Conservation (phyloP, 1,140 invertebrate species). For the Drosophila saltans region DNA sequence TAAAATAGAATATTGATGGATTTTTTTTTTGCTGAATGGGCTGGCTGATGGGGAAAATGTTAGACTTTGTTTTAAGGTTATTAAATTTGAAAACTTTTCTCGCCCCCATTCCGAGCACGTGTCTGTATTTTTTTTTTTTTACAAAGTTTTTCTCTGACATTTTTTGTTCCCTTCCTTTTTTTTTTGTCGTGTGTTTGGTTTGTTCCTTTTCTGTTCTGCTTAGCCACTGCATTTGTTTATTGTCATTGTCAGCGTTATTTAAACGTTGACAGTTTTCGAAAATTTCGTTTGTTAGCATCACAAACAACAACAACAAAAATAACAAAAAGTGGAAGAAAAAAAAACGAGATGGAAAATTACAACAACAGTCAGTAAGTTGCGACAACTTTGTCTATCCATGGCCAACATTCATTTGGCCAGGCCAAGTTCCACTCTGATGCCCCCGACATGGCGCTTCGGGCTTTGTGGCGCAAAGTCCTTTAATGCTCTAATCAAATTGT, state of each 20-base stretch:
- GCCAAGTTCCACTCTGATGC: slow-evolving; percentile 33
- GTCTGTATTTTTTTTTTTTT: slow-evolving; percentile 40
- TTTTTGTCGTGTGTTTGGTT: slow-evolving; percentile 23
- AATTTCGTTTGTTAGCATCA: slow-evolving; percentile 34
- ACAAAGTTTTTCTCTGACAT: slow-evolving; percentile 64
- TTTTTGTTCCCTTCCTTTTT: slow-evolving; percentile 34
- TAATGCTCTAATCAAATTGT: slow-evolving; percentile 81
- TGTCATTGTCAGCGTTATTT: slow-evolving; percentile 80
- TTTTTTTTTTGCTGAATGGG: slow-evolving; percentile 20
- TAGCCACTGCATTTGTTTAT: slow-evolving; percentile 75
- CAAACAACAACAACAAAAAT: slow-evolving; percentile 17
- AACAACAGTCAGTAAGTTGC: slow-evolving; percentile 27
- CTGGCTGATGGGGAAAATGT: slow-evolving; percentile 19
- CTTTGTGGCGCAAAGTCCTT: slow-evolving; percentile 75
- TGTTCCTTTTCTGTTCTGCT: slow-evolving; percentile 24
- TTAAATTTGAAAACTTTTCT: slow-evolving; percentile 75
- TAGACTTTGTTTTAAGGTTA: slow-evolving; percentile 71
- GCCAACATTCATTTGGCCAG: slow-evolving; percentile 35
- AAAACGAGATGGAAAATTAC: slow-evolving; percentile 44
- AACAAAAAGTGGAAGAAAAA: not conserved
- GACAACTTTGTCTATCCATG: slow-evolving; percentile 64
- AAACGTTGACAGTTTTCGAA: slow-evolving; percentile 72
- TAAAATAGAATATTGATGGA: slow-evolving; percentile 52
- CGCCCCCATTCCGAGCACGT: slow-evolving; percentile 21
- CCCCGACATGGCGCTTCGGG: slow-evolving; percentile 55